Conservation (phyloP, 2,113 vertebrate genomes). For the Zootoca vivipara region DNA sequence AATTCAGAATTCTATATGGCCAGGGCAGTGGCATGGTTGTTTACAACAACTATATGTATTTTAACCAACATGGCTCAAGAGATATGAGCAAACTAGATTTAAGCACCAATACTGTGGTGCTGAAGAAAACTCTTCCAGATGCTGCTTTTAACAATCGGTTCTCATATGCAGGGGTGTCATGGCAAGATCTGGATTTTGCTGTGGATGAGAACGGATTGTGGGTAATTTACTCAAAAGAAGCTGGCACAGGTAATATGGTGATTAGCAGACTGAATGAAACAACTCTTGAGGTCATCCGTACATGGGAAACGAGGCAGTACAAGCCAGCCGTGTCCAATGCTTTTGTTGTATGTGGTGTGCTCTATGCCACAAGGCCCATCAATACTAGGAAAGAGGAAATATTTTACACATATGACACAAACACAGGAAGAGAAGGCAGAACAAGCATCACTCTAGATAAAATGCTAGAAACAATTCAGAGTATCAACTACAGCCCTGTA, state of each 20-base stretch:
- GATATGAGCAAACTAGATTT: conserved; percentile 73
- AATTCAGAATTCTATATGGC: conserved; percentile 50
- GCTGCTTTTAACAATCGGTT: conserved; percentile 88
- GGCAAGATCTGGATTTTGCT: conserved; percentile 89
- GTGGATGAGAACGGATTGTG: conserved; percentile 94
- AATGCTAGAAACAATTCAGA: conserved; percentile 73
- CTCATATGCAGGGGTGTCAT: conserved; percentile 86
- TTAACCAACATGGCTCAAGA: conserved; percentile 66
- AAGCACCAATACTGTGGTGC: conserved; percentile 29
- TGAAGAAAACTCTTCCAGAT: conserved; percentile 68
- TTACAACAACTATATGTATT: conserved; percentile 81
- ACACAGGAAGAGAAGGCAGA: conserved; percentile 70
- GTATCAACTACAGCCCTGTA: conserved; percentile 75
- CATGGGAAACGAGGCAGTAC: conserved; percentile 87
- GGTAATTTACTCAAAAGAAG: conserved; percentile 94
- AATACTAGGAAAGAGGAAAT: conserved; percentile 84
- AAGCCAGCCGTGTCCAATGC: conserved; percentile 86
- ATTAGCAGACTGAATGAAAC: conserved; percentile 94
- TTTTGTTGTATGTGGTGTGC: conserved; percentile 93
- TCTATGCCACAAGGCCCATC: conserved; percentile 84
- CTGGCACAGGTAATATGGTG: conserved; percentile 89
- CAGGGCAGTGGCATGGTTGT: conserved; percentile 81
- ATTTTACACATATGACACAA: conserved; percentile 89
- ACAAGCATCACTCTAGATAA: conserved; percentile 69
- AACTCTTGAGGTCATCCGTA: conserved; percentile 86